Conservation (phyloP, 2,113 vertebrate genomes). For the Cyanoderma ruficeps region DNA sequence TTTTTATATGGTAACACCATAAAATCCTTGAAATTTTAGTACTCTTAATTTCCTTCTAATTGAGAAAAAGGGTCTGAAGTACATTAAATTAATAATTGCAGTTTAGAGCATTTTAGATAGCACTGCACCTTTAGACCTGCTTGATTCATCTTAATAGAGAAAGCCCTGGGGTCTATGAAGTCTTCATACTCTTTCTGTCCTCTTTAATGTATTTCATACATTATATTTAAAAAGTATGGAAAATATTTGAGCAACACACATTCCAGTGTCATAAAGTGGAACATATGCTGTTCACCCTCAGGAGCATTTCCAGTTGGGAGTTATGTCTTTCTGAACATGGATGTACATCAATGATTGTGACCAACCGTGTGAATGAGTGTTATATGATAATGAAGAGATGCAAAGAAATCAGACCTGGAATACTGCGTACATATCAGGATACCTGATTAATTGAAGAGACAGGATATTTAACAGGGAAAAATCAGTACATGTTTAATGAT, state of each 20-base stretch:
- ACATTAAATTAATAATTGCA: constrained; percentile 46
- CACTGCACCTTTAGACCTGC: background rate
- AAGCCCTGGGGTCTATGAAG: background rate
- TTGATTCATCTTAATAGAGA: background rate
- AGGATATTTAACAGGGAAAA: background rate
- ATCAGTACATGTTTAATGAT: background rate
- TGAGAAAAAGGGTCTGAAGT: constrained; percentile 50
- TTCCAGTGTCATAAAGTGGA: background rate
- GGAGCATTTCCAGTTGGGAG: background rate
- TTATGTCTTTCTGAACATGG: background rate
- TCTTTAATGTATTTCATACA: background rate
- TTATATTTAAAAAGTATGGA: background rate
- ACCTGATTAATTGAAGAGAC: background rate
- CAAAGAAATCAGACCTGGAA: background rate
- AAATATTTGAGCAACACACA: background rate
- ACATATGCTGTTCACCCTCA: background rate
- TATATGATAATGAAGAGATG: background rate
- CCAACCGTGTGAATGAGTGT: background rate
- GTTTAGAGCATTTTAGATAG: constrained; percentile 17
- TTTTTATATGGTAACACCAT: background rate
- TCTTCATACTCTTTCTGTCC: background rate
- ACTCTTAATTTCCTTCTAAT: constrained; percentile 26
- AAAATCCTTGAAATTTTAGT: constrained; percentile 5
- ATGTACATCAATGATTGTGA: background rate
- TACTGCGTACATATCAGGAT: background rate